phyloP scores from a whole-genome alignment of 2,797 vertebrate species.

The Hephaestus fuliginosus region DNA sequence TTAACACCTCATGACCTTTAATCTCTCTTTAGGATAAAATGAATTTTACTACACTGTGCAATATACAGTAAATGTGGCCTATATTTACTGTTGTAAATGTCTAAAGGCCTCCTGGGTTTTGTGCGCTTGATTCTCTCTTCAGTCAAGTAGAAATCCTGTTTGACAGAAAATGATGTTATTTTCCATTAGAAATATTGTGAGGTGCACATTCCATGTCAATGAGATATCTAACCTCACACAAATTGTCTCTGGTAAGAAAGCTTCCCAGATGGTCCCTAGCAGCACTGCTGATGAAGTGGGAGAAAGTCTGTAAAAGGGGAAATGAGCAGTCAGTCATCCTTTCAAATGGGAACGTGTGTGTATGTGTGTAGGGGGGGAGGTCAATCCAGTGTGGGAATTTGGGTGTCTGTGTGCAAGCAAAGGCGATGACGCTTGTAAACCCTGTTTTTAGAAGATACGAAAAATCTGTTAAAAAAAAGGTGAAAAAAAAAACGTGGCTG shows the following conservation, averaged over 20 bases:
- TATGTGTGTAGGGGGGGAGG: slow-evolving; percentile 20
- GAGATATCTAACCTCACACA: slow-evolving; percentile 55
- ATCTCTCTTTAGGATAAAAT: not conserved
- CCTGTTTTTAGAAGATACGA: not conserved
- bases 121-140: slow-evolving; percentile 42
- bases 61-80: not conserved
- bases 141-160: slow-evolving; percentile 50
- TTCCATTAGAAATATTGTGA: slow-evolving; percentile 55
- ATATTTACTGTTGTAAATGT: slow-evolving; percentile 9
- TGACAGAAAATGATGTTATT: slow-evolving; percentile 50
- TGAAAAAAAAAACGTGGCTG: not conserved
- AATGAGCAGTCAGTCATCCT: slow-evolving; percentile 55
- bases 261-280: slow-evolving; percentile 55
- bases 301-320: slow-evolving; percentile 40
- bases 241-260: slow-evolving; percentile 60
- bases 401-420: not conserved
- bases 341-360: slow-evolving; percentile 36
- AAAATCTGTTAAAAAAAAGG: not conserved
- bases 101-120: slow-evolving; percentile 16
- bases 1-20: not conserved
- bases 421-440: not conserved
- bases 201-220: slow-evolving; percentile 46
- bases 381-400: slow-evolving; percentile 33
- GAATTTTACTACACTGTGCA: not conserved
- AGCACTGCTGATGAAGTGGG: slow-evolving; percentile 44